Percentiles rank a stretch among this genome's conserved stretches.
phyloP scores from a whole-genome alignment of 1,140 invertebrate genomes.

The Anadara kagoshimensis region DNA sequence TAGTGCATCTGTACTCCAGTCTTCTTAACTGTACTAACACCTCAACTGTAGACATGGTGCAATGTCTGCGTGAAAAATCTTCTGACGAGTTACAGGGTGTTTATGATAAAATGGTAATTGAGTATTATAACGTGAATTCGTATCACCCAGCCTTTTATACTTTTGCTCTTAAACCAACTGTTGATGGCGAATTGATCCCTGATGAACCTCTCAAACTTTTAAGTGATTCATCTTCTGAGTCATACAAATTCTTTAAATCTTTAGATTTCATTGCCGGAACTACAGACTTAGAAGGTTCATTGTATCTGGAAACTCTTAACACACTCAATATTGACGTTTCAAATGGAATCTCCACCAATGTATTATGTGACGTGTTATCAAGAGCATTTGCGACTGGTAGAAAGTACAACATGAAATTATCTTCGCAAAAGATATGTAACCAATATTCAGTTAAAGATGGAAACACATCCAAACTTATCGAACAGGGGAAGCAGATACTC shows the following conservation, averaged over 20 bases:
- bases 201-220: background rate
- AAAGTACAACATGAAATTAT: background rate
- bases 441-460: background rate
- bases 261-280: constrained; percentile 14
- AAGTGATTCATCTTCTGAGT: background rate
- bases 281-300: constrained; percentile 1
- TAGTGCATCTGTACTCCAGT: too few relatives aligned
- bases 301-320: background rate
- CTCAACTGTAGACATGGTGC: too few relatives aligned
- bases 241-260: constrained; percentile 3
- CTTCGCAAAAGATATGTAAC: background rate
- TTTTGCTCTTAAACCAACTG: background rate
- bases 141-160: background rate
- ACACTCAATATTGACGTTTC: background rate
- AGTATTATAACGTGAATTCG: background rate
- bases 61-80: too few relatives aligned
- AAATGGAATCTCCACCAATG: background rate
- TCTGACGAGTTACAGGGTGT: too few relatives aligned
- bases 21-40: too few relatives aligned
- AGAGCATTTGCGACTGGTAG: background rate
- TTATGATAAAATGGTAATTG: too few relatives aligned
- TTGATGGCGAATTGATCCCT: background rate
- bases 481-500: background rate
- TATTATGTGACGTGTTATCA: background rate
- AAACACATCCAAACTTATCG: too few relatives aligned